These are phyloP conservation scores for Odocoileus virginianus DNA, from an alignment of 2,113 vertebrate genomes.

Conservation along the genomic window DNA sequence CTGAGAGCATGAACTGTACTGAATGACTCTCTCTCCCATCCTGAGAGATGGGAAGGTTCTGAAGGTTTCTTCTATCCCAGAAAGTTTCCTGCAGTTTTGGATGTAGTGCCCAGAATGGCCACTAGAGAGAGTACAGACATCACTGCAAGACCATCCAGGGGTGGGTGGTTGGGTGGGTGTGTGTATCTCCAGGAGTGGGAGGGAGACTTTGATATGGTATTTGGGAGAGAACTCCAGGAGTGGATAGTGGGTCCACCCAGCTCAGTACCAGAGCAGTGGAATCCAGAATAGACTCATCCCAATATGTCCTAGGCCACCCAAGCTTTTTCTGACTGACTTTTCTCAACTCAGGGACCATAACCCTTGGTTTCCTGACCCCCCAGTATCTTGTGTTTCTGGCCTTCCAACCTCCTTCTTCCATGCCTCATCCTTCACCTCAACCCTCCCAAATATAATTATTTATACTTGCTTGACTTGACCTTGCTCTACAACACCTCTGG, in stretches of 20 bases:
- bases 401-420: background rate
- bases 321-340: background rate
- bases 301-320: background rate
- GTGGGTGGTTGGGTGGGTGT: background rate
- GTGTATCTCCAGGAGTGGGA: background rate
- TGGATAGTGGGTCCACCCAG: background rate
- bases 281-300: background rate
- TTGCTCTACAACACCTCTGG: background rate
- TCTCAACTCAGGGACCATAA: background rate
- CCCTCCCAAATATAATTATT: background rate
- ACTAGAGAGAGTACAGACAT: constrained; percentile 42
- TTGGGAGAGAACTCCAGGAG: background rate
- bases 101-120: background rate
- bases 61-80: background rate
- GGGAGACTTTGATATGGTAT: background rate
- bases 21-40: background rate
- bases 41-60: background rate
- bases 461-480: background rate
- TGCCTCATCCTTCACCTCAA: background rate
- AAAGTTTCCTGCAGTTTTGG: background rate
- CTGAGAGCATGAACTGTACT: background rate
- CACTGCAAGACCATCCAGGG: background rate
- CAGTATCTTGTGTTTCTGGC: background rate
- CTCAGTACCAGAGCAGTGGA: background rate
- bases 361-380: background rate